Evolutionary conservation across 2,113 vertebrate species (phyloP), one percentile per base, ranked within the genome.

Genomic region (Smithornis capensis): DNA sequence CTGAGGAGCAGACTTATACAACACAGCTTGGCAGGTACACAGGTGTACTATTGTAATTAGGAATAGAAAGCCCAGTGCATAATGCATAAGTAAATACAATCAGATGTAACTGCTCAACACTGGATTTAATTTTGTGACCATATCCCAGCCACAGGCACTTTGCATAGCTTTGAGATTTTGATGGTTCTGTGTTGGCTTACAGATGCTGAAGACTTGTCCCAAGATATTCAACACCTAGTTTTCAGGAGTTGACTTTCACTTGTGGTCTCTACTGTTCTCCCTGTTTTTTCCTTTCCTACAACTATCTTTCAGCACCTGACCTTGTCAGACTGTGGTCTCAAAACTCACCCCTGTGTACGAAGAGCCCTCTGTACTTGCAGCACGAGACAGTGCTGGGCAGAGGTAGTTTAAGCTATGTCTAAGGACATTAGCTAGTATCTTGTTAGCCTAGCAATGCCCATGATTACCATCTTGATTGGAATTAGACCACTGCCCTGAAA

Each of bases 131-230:
- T 83, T 63, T 89, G 63, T 89, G 76, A 67, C 56, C 2, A 8
- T 47, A 45, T 75, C 47, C 21, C 50, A 83, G 0, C 23, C 0
- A 0, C 55, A 63, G 42, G 44, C 1, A 1, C 81, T 89, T 86
- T 79, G 69, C 56, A 52, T 47, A 92, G 60, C 47, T 92, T 35
- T 89, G 31, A 75, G 33, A 37, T 80, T 94, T 87, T 44, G 22
- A 19, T 63, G 53, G 10, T 57, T 68, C 29, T 59, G 3, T 92
- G 64, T 31, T 56, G 70, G 25, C 14, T 76, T 67, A 56, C 4
- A 68, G 21, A 24, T 62, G 37, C 19, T 80, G 76, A 80, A 53
- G 59, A 83, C 1, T 0, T 42, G 35, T 74, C 55, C 47, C 25
- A 63, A 27, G 12, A 14, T 70, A 40, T 77, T 83, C 50, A 80